Base-by-base conservation (phyloP, 2,113 vertebrate genomes). In the Corydoras sp. region DNA sequence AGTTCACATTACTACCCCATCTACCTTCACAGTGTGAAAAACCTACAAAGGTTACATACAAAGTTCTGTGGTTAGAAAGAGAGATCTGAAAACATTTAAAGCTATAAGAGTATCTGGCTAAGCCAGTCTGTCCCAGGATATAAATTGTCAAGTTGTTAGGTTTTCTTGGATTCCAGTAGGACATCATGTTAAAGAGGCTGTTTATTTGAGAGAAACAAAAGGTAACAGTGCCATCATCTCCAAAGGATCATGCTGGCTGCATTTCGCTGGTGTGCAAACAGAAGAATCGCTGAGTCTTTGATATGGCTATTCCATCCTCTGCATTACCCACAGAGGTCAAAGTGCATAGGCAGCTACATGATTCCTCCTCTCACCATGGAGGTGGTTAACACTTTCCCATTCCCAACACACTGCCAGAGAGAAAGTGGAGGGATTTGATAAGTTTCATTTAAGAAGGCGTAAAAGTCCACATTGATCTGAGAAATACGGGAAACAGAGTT, bases 291-390 rank as follows among this genome's bases (percentile, higher is more conserved):
- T 85, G 77, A 79, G 88, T 84, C 82, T 86, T 79, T 68, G 58
- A 88, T 89, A 91, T 91, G 89, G 89, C 91, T 92, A 86, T 91
- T 88, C 81, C 81, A 83, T 79, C 73, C 85, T 89, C 89, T 83
- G 88, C 74, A 79, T 80, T 24, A 73, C n/a, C 72, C 8, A n/a
- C 86, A 88, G 88, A 89, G 85, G 85, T 86, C 87, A 91, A 89
- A 81, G 88, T 92, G 91, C 91, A 94, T 82, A 89, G 86, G 88
- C 82, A 83, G 85, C 88, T 86, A 83, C 84, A 80, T 65, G 75
- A 80, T 75, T 56, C 58, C 85, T 83, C 84, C 80, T 77, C 79
- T 69, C 72, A 83, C 79, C 82, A 83, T 83, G 83, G 81, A 78
- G 72, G 76, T 81, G 18, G 18, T 84, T 76, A 79, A 80, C 76